Base-by-base conservation (phyloP, 1,140 invertebrate species). In the Chironomus tepperi region DNA sequence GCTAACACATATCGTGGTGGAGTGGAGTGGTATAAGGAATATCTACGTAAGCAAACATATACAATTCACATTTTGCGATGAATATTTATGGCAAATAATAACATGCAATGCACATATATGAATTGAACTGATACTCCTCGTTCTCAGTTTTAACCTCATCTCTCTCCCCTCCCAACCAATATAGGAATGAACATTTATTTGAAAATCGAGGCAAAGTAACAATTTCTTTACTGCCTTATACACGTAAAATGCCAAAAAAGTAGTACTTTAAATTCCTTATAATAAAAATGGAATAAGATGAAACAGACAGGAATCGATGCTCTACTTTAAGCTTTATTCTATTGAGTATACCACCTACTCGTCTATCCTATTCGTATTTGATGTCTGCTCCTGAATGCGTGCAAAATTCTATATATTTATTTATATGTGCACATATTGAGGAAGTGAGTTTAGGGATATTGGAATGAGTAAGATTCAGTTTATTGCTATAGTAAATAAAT, bases 61-160 rank as follows among this genome's bases (percentile, higher is more conserved):
- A 12, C 19, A 18, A 70, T 18, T 57, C 9, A n/a, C 47, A 57
- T n/a, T 12, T 7, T 12, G 18, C 9, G 65, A 18, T 70, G 65
- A 70, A 70, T 70, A 70, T 70, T 70, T 70, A 70, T 70, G 65
- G 16, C 16, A 70, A 70, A 70, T 21, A 70, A 70, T 70, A 70
- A 70, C 65, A 70, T 70, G 65, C 16, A 70, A 18, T 70, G 65
- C 65, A 70, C 16, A 57, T n/a, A n/a, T n/a, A 57, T 57, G 47
- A 57, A 57, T 57, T 57, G 47, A 57, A 12, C n/a, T 57, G 47
- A 57, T 57, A 57, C 47, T 70, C 7, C 47, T 18, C 18, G 65
- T 18, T 18, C 18, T 19, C 65, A 21, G n/a, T 18, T 70, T 70
- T 34, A 34, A 34, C 24, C 16, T 18, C 65, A 7, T 19, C 16